Evolutionary conservation across 2,888 invertebrate species (phyloP).

Genomic region (Noctua janthina): DNA sequence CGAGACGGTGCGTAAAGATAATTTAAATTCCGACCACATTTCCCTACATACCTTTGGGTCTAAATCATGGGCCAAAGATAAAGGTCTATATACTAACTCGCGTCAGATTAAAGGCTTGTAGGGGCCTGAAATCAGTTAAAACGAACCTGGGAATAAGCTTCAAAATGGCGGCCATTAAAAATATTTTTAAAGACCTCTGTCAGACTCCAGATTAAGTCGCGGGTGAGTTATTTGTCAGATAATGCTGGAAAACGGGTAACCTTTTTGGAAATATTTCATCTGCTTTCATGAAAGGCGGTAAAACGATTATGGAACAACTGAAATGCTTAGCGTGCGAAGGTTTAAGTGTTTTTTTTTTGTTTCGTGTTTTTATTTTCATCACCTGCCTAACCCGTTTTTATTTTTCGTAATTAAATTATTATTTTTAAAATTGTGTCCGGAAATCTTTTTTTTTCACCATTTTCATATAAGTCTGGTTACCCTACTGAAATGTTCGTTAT

Average conservation of each 20-base stretch:
- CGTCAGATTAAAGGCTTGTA: slow-evolving; percentile 73
- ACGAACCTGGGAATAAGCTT: slow-evolving; percentile 66
- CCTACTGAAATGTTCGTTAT: not conserved
- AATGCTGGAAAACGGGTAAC: slow-evolving; percentile 53
- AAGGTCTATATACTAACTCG: slow-evolving; percentile 74
- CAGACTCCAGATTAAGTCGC: slow-evolving; percentile 69
- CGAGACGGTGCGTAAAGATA: slow-evolving; percentile 8
- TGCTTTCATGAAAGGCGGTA: slow-evolving; percentile 55
- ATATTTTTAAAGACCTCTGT: slow-evolving; percentile 73
- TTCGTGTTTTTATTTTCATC: slow-evolving; percentile 12
- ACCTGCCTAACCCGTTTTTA: not conserved
- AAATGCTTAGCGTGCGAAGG: slow-evolving; percentile 16
- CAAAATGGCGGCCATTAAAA: slow-evolving; percentile 67
- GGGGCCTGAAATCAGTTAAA: slow-evolving; percentile 72
- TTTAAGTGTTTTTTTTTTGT: slow-evolving; percentile 31
- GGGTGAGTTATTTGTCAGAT: slow-evolving; percentile 70
- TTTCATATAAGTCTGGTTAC: not conserved
- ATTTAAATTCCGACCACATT: slow-evolving; percentile 49
- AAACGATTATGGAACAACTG: slow-evolving; percentile 47
- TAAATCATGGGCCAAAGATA: slow-evolving; percentile 74
- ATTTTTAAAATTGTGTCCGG: not conserved
- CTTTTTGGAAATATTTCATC: slow-evolving; percentile 62
- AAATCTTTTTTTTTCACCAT: too few relatives aligned
- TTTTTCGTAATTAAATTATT: not conserved
- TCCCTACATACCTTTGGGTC: slow-evolving; percentile 43